These are phyloP conservation scores for Rosalia funebris DNA, from an alignment of 2,888 invertebrate species.

Conservation along the genomic window DNA sequence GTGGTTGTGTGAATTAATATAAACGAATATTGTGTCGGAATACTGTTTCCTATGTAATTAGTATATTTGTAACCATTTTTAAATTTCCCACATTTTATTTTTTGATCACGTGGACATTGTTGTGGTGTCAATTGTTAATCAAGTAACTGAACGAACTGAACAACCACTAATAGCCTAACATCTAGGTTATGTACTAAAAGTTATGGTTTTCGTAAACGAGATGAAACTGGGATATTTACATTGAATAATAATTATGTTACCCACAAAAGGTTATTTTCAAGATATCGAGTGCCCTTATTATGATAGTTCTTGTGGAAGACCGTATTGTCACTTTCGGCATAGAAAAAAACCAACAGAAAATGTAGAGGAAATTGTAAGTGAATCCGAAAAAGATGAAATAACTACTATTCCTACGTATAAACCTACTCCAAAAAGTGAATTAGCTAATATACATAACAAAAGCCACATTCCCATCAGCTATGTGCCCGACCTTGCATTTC, in stretches of 20 bases:
- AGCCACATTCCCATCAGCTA: conserved; percentile 66
- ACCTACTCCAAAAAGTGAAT: conserved; percentile 65
- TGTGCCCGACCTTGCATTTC: conserved; percentile 67
- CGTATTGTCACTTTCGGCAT: conserved; percentile 94
- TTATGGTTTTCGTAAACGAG: conserved; percentile 2
- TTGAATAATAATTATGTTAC: conserved; percentile 75
- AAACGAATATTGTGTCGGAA: too few species aligned
- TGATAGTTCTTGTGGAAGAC: conserved; percentile 83
- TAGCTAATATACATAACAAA: conserved; percentile 59
- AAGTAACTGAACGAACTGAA: neutral
- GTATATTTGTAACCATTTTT: too few species aligned
- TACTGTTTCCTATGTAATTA: too few species aligned
- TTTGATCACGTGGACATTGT: conserved; percentile 6
- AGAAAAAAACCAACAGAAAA: conserved; percentile 72
- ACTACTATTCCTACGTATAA: conserved; percentile 60
- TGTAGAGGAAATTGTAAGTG: conserved; percentile 62
- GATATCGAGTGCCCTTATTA: conserved; percentile 87
- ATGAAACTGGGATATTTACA: conserved; percentile 9
- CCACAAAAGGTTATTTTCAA: conserved; percentile 90
- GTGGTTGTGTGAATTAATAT: conserved; percentile 3
- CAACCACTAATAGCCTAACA: neutral
- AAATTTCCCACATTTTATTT: conserved; percentile 1
- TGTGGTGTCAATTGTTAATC: conserved; percentile 11
- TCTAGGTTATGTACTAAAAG: conserved; percentile 14
- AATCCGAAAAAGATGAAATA: conserved; percentile 62